These are phyloP conservation scores for Lagenorhynchus albirostris DNA, from an alignment of 2,113 vertebrate species.

Conservation along the genomic window DNA sequence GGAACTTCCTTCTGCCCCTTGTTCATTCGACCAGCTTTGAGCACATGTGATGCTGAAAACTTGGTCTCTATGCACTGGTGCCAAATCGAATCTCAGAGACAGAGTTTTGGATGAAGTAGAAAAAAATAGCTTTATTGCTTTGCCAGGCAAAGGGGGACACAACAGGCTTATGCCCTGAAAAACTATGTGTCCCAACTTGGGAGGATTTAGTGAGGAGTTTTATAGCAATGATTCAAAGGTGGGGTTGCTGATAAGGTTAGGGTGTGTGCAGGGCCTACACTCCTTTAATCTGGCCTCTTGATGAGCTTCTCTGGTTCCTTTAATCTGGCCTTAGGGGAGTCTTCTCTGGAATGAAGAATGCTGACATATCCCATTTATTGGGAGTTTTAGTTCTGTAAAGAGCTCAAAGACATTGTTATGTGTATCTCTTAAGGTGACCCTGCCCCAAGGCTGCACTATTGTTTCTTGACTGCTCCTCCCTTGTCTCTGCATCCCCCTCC, in stretches of 20 bases:
- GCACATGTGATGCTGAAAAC: not conserved
- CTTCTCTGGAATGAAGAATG: not conserved
- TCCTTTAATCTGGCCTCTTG: not conserved
- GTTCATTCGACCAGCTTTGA: not conserved
- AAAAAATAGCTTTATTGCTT: not conserved
- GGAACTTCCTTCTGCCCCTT: not conserved
- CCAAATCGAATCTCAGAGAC: not conserved
- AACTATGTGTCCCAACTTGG: not conserved
- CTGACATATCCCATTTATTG: not conserved
- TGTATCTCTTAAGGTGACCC: not conserved
- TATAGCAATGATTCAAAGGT: not conserved
- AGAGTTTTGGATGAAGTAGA: not conserved
- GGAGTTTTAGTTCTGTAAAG: not conserved
- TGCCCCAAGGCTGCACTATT: not conserved
- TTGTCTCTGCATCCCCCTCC: not conserved
- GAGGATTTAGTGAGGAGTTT: not conserved
- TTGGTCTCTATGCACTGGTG: not conserved
- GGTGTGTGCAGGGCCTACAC: not conserved
- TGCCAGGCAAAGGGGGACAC: not conserved
- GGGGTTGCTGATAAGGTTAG: accelerated
- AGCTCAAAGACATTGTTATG: too few relatives aligned
- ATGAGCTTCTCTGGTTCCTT: too few relatives aligned
- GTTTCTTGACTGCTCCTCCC: not conserved
- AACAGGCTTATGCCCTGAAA: not conserved
- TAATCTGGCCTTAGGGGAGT: not conserved